Percentiles rank a stretch among this genome's conserved stretches.
phyloP scores from a whole-genome alignment of 2,113 vertebrate genomes.

The Melanerpes aurifrons region DNA sequence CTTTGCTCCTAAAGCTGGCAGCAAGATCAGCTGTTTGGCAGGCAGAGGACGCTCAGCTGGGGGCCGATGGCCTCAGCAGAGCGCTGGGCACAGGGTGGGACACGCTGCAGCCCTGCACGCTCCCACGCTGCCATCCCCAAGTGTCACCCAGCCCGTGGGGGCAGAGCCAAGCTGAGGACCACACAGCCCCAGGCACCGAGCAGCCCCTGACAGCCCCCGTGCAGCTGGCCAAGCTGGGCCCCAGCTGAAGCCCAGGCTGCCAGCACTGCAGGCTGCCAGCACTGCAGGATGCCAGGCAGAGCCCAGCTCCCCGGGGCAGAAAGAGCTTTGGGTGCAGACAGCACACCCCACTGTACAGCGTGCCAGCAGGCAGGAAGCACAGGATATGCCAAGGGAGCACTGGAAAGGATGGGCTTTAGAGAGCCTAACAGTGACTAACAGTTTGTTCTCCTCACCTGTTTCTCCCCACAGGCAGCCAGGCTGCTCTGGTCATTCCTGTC shows the following conservation, averaged over 20 bases:
- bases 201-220: background rate
- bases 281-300: fast-evolving
- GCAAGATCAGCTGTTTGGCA: background rate
- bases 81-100: background rate
- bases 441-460: background rate
- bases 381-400: too few species aligned
- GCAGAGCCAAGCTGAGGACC: too few species aligned
- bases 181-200: background rate
- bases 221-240: background rate
- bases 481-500: background rate
- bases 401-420: background rate
- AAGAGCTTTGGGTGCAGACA: background rate
- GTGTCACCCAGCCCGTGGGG: too few species aligned
- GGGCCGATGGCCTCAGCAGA: background rate
- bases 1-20: background rate
- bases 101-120: background rate
- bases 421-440: background rate
- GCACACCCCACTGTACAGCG: fast-evolving
- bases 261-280: fast-evolving
- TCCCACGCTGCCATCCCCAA: background rate
- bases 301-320: background rate
- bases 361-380: too few species aligned
- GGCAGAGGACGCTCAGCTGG: background rate
- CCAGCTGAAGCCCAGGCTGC: background rate
- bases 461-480: fast-evolving